Evolutionary conservation across 2,797 vertebrate species (phyloP), one percentile per base, ranked within the genome.

Genomic region (Notamacropus eugenii): DNA sequence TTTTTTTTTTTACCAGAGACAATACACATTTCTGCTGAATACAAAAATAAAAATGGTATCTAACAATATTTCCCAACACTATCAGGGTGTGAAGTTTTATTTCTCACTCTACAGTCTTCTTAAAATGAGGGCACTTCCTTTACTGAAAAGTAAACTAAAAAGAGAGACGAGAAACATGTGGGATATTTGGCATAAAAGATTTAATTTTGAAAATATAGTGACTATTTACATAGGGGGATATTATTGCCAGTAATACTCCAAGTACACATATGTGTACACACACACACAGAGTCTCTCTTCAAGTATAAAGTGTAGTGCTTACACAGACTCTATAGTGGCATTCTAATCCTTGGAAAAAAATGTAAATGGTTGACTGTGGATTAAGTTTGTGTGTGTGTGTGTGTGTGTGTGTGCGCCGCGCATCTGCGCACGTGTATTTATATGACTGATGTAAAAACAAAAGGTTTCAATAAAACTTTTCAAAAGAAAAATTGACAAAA

Each of bases 131-230:
- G 40, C 24, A 46, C 8, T 82, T 82, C n/a, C 19, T 50, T 87
- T 50, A 46, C 46, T 50, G 74, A 87, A 87, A 87, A 50, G 19
- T 46, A 82, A 82, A 50, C 13, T 87, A 46, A 87, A 46, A 27
- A 50, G 8, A 87, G 22, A 46, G 27, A 31, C 50, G 6, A 62
- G 55, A n/a, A 31, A 92, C 57, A 95, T 34, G 46, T 82, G 2
- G 40, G 82, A 90, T 67, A 92, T 82, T 96, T 27, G 95, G 62
- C 5, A 91, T 22, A 58, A 93, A 93, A 95, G 91, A 55, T 55
- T 55, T 40, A 50, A 95, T 40, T 96, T 96, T 91, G 92, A 96
- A 93, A 55, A 94, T 12, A 57, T 58, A 55, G 8, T 90, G 57
- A 62, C 40, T 93, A 59, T 94, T 91, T 91, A 31, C 12, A 62